phyloP scores from a whole-genome alignment of 2,113 vertebrate species.

The cattle (Bos taurus) region ARS-UCD2.0 NC_037347.1:13673001-13673500 shows the following conservation, averaged over 20 bases:
- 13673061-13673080: not conserved
- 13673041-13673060: too few relatives aligned
- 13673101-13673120: not conserved
- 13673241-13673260: not conserved
- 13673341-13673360: not conserved
- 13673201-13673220: constrained; percentile 33
- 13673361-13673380: not conserved
- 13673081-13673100: not conserved
- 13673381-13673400: not conserved
- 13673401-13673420: not conserved
- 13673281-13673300: not conserved
- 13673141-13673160: constrained; percentile 31
- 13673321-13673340: not conserved
- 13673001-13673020: too few relatives aligned
- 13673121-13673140: constrained; percentile 16
- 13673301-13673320: not conserved
- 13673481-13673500: not conserved
- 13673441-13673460: not conserved
- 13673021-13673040: too few relatives aligned
- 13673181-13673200: not conserved
- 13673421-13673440: constrained; percentile 10
- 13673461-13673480: not conserved
- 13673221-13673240: not conserved
- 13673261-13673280: not conserved
- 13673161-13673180: not conserved